Evolutionary conservation across 1,140 invertebrate genomes (phyloP).

Genomic region (Hirudo medicinalis): DNA sequence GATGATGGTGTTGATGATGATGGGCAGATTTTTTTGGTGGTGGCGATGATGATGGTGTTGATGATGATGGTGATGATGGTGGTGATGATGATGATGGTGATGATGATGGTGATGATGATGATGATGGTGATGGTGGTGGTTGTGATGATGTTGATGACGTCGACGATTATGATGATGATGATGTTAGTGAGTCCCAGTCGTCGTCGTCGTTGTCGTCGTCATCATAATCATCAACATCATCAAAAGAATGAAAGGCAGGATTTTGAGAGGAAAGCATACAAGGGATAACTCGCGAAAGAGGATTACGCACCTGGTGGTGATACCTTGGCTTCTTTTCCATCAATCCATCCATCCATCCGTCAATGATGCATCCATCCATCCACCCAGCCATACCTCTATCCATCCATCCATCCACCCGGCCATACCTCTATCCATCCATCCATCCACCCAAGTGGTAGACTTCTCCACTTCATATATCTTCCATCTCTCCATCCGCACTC

Average conservation of each 20-base stretch:
- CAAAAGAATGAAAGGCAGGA: not conserved
- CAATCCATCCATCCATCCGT: too few relatives aligned
- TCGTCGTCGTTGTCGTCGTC: not conserved
- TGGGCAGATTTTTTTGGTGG: not conserved
- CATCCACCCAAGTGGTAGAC: not conserved
- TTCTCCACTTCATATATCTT: not conserved
- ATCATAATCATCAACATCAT: not conserved
- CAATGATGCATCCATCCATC: too few relatives aligned
- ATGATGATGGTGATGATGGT: not conserved
- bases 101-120: not conserved
- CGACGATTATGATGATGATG: not conserved
- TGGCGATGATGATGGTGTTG: not conserved
- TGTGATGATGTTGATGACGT: not conserved
- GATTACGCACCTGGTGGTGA: too few relatives aligned
- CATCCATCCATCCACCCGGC: not conserved
- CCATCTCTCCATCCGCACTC: not conserved
- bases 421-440: not conserved
- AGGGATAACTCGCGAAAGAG: too few relatives aligned
- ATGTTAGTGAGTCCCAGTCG: not conserved
- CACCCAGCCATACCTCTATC: too few relatives aligned
- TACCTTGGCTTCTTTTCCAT: too few relatives aligned
- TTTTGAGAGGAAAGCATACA: too few relatives aligned
- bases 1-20: not conserved
- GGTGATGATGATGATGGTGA: not conserved
- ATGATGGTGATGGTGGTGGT: not conserved